phyloP scores from a whole-genome alignment of 2,888 invertebrate species.

The Xestoiulus laeticollis region DNA sequence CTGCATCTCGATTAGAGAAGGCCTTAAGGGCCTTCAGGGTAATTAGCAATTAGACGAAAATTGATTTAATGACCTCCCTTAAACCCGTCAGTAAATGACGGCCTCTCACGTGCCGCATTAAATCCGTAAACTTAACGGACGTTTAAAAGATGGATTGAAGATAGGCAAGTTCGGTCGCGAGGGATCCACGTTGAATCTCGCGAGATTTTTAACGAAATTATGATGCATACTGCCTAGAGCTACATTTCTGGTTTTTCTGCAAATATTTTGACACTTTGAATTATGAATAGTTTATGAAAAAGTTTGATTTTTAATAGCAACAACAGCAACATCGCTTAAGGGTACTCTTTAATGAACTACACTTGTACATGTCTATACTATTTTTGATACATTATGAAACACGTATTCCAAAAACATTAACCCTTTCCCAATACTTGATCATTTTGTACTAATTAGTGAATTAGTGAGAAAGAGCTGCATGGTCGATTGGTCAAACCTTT shows the following conservation, averaged over 20 bases:
- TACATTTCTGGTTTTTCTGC: background rate
- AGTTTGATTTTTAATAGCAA: background rate
- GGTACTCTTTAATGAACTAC: no score
- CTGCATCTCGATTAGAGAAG: background rate
- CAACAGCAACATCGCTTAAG: no score
- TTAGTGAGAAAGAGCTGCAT: no score
- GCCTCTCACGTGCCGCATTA: background rate
- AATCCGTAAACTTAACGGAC: constrained; percentile 8
- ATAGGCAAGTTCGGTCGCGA: background rate
- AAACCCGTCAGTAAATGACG: constrained; percentile 39
- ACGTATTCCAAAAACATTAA: no score
- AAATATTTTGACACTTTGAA: background rate
- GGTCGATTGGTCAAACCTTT: no score
- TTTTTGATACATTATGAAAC: no score
- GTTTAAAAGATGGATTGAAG: constrained; percentile 36
- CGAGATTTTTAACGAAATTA: background rate
- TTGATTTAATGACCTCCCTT: constrained; percentile 34
- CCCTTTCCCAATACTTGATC: no score
- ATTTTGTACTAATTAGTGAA: no score
- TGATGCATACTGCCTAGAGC: no score
- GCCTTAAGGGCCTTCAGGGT: background rate
- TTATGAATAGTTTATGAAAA: background rate
- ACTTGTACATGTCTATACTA: no score
- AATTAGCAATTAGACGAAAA: constrained; percentile 41
- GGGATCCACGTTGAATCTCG: background rate